Evolutionary conservation across 2,888 invertebrate genomes (phyloP).

Genomic region (Drosophila prostipennis): DNA sequence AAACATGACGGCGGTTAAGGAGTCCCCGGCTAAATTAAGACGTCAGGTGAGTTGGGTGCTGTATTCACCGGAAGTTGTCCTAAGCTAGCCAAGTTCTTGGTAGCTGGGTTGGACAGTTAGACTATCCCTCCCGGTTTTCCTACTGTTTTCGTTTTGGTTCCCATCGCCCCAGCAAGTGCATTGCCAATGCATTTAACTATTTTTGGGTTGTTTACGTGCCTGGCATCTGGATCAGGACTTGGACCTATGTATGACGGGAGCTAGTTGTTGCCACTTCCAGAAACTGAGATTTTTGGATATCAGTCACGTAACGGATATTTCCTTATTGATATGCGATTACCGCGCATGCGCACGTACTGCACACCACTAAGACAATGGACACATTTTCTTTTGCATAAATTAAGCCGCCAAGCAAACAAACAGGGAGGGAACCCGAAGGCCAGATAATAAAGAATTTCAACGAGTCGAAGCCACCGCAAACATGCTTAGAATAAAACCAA

Average conservation of each 20-base stretch:
- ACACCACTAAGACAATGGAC: constrained; percentile 67
- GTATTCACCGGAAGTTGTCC: neutral
- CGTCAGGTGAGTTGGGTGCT: constrained; percentile 4
- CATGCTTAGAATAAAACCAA: constrained; percentile 73
- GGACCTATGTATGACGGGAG: constrained; percentile 60
- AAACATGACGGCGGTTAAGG: neutral
- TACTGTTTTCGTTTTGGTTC: constrained; percentile 38
- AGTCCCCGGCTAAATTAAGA: neutral
- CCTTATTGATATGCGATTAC: constrained; percentile 83
- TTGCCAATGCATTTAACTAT: constrained; percentile 55
- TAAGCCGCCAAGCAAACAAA: constrained; percentile 55
- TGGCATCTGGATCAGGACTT: constrained; percentile 64
- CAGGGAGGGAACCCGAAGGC: constrained; percentile 34
- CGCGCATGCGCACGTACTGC: constrained; percentile 77
- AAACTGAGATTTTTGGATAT: constrained; percentile 61
- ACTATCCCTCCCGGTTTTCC: constrained; percentile 40
- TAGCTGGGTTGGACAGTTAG: constrained; percentile 16
- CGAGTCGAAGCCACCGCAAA: constrained; percentile 53
- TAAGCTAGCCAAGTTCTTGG: constrained; percentile 11
- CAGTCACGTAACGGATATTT: constrained; percentile 84
- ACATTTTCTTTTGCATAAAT: constrained; percentile 73
- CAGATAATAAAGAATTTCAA: constrained; percentile 71
- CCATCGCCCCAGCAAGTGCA: constrained; percentile 65
- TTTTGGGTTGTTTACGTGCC: constrained; percentile 69
- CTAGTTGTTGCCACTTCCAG: constrained; percentile 15